Percentiles rank a stretch among this genome's conserved stretches.
These are phyloP conservation scores for Hyposoter dolosus DNA, from an alignment of 2,888 invertebrate genomes.

Conservation along the genomic window DNA sequence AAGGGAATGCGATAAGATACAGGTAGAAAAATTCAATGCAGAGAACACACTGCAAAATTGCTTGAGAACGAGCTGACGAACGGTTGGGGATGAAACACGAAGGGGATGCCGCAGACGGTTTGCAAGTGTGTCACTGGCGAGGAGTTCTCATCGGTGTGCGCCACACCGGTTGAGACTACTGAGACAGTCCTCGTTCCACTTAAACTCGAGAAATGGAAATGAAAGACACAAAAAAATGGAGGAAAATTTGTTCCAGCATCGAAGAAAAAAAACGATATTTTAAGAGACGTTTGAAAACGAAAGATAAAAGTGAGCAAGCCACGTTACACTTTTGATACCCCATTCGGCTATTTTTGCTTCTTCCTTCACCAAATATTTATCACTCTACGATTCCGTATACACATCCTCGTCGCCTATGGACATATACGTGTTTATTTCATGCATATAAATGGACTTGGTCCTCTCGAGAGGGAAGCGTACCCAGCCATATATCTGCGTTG, in stretches of 20 bases:
- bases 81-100: slow-evolving; percentile 10
- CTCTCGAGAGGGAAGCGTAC: slow-evolving; percentile 48
- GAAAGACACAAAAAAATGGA: slow-evolving; percentile 2
- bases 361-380: slow-evolving; percentile 55
- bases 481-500: slow-evolving; percentile 29
- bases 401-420: not conserved
- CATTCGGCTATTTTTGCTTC: not conserved
- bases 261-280: slow-evolving; percentile 39
- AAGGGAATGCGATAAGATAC: slow-evolving; percentile 35
- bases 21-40: slow-evolving; percentile 49
- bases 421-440: slow-evolving; percentile 48
- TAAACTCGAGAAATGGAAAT: slow-evolving; percentile 53
- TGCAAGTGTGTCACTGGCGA: not conserved
- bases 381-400: slow-evolving; percentile 21
- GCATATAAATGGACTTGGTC: slow-evolving; percentile 61
- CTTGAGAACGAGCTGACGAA: slow-evolving; percentile 52
- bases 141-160: slow-evolving; percentile 21
- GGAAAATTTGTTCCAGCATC: not conserved
- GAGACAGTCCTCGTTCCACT: slow-evolving; percentile 39
- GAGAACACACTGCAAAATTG: slow-evolving; percentile 63
- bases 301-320: slow-evolving; percentile 29
- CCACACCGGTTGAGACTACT: slow-evolving; percentile 23
- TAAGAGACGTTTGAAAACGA: slow-evolving; percentile 24
- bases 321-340: not conserved
- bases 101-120: not conserved